Evolutionary conservation across 2,888 invertebrate species (phyloP).

Genomic region (Aporophyla nigra): DNA sequence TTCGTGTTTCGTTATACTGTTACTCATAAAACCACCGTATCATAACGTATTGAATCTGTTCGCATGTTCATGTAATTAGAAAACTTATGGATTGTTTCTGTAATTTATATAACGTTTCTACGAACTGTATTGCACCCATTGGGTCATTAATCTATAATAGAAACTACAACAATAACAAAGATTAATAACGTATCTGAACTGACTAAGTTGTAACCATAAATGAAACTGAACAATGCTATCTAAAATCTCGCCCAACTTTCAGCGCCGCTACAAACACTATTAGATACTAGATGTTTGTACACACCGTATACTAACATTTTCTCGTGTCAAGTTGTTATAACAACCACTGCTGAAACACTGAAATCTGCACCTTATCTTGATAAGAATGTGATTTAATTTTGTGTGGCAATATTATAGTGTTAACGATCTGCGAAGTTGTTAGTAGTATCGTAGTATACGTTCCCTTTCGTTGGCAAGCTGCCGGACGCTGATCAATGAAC

Average conservation of each 20-base stretch:
- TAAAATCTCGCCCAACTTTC: constrained; percentile 75
- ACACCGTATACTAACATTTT: constrained; percentile 65
- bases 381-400: constrained; percentile 39
- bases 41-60: not conserved
- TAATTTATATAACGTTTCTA: not conserved
- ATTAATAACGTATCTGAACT: constrained; percentile 40
- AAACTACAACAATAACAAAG: constrained; percentile 36
- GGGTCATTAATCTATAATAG: constrained; percentile 26
- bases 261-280: constrained; percentile 75
- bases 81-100: constrained; percentile 1
- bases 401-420: constrained; percentile 41
- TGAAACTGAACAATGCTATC: constrained; percentile 63
- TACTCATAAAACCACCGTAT: not conserved
- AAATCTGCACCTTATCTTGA: constrained; percentile 50
- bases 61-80: not conserved
- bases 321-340: constrained; percentile 33
- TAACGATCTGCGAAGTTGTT: constrained; percentile 48
- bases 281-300: constrained; percentile 69
- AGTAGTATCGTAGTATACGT: constrained; percentile 73
- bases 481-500: constrained; percentile 85
- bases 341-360: constrained; percentile 18
- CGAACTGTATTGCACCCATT: constrained; percentile 1
- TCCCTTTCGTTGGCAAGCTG: constrained; percentile 87
- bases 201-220: constrained; percentile 49
- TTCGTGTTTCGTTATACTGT: not conserved